A percentile compares a stretch with the other conserved stretches of the same genome.
Conservation (phyloP, 2,113 vertebrate genomes). For the Cyanoliseus patagonus region DNA sequence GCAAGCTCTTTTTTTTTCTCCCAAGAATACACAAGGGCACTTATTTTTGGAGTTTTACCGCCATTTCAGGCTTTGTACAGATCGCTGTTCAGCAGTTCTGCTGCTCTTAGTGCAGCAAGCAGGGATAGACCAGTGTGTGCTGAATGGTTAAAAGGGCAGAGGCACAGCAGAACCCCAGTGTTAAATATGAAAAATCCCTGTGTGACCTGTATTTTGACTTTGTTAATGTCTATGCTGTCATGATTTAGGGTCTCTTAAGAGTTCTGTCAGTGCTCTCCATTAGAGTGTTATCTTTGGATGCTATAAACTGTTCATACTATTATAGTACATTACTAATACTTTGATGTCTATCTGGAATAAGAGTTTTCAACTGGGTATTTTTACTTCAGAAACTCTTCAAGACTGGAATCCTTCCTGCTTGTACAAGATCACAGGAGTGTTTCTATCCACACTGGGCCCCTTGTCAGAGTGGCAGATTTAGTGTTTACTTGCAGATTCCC, state of each 20-base stretch:
- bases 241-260: not conserved
- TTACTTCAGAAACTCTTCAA: not conserved
- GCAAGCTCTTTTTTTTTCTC: not conserved
- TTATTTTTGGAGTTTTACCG: not conserved
- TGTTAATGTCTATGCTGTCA: not conserved
- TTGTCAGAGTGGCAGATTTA: not conserved
- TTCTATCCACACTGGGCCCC: not conserved
- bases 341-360: not conserved
- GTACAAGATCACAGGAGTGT: not conserved
- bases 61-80: not conserved
- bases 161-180: not conserved
- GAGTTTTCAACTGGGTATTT: not conserved
- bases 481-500: not conserved
- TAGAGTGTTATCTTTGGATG: not conserved
- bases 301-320: not conserved
- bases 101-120: not conserved
- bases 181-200: not conserved
- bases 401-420: not conserved
- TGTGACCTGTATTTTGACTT: not conserved
- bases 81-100: not conserved
- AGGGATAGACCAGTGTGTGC: not conserved
- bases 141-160: not conserved
- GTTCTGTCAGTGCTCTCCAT: not conserved
- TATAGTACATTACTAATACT: not conserved
- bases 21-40: not conserved